Evolutionary conservation across 2,797 vertebrate genomes (phyloP).

Genomic region (Eremophila alpestris): DNA sequence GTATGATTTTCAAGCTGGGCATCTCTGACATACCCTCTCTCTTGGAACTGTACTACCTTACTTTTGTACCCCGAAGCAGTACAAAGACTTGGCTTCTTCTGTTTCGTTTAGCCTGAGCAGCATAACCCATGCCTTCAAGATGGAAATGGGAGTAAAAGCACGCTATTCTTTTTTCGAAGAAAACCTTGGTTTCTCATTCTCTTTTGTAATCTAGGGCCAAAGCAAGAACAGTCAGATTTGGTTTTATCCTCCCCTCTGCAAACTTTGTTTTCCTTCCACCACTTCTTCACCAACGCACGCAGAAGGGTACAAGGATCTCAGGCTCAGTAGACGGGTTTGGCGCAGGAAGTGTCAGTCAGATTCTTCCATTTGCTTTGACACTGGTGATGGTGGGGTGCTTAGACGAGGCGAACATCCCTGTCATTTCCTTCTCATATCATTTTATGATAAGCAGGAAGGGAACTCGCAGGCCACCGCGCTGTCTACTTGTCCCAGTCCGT

Average conservation of each 20-base stretch:
- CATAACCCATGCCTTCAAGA: background rate
- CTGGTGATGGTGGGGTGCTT: background rate
- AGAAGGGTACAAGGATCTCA: background rate
- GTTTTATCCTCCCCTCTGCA: background rate
- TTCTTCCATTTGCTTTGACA: constrained; percentile 26
- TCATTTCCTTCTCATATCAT: background rate
- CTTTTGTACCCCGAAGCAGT: background rate
- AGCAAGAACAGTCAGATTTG: fast-evolving
- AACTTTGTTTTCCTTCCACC: background rate
- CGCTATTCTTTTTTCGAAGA: fast-evolving
- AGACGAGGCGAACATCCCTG: background rate
- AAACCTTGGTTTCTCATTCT: background rate
- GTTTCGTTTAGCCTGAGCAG: background rate
- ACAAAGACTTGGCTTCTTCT: background rate
- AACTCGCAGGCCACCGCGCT: background rate
- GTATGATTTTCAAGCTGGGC: background rate
- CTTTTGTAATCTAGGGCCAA: background rate
- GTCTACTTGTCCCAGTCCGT: background rate
- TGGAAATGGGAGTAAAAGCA: background rate
- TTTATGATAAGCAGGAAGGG: background rate
- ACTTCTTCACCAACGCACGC: background rate
- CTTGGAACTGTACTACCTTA: background rate
- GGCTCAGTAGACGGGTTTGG: background rate
- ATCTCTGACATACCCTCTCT: background rate
- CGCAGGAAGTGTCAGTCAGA: background rate